A percentile compares a stretch with the other conserved stretches of the same genome.
These are phyloP conservation scores for Sus cebifrons DNA, from an alignment of 2,797 vertebrate genomes.

Conservation along the genomic window DNA sequence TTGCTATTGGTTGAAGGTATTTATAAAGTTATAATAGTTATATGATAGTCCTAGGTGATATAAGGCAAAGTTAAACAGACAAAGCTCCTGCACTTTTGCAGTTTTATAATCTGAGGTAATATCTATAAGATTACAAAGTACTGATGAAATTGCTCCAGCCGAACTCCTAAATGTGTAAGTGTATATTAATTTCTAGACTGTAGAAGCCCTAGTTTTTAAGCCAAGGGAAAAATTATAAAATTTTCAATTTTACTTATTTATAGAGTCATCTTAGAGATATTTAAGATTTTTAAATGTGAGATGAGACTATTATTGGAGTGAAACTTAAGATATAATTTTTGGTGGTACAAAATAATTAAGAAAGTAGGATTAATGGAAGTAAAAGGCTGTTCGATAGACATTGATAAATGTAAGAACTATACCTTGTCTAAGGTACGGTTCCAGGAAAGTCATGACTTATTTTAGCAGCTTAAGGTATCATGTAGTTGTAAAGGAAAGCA, in stretches of 20 bases:
- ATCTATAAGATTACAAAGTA: neutral
- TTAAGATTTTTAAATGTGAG: constrained; percentile 46
- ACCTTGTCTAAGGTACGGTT: neutral
- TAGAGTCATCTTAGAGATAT: neutral
- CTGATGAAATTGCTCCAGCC: neutral
- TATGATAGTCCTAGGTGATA: neutral
- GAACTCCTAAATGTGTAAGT: neutral
- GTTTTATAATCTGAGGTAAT: constrained; percentile 50
- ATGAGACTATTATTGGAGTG: constrained; percentile 2
- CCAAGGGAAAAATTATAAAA: neutral
- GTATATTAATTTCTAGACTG: neutral
- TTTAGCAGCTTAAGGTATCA: neutral
- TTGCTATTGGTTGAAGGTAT: neutral
- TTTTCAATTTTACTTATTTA: constrained; percentile 27
- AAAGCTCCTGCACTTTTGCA: neutral
- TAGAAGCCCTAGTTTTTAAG: constrained; percentile 24
- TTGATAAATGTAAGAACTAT: neutral
- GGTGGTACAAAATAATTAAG: neutral
- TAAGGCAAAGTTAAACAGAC: constrained; percentile 15
- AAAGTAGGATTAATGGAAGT: neutral
- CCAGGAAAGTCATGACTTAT: neutral
- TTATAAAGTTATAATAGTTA: neutral
- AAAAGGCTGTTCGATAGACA: neutral
- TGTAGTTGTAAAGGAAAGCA: neutral
- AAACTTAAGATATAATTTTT: constrained; percentile 39